Evolutionary conservation across 2,113 vertebrate genomes (phyloP), one percentile per base, ranked within the genome.

Genomic region (Cynocephalus volans): DNA sequence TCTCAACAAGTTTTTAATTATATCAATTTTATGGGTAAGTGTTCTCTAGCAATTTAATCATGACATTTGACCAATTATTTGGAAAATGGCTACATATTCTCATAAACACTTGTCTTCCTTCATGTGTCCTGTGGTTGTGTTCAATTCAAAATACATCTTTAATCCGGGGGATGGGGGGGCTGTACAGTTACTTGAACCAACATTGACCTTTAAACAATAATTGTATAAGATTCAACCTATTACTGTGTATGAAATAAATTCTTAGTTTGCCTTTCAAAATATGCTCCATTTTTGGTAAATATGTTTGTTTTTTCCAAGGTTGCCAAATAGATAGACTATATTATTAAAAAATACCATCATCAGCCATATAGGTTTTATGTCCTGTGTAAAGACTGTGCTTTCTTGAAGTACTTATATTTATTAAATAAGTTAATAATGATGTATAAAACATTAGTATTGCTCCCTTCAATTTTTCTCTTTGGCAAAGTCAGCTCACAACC

Each of bases 211-310:
- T 48, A 89, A 89, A 65, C 15, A 50, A 79, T 54, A 70, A 91
- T 73, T 89, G 77, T 23, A 11, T 48, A 72, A 70, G 45, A 87
- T 62, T 89, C 72, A 62, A 33, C 50, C 62, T 72, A 45, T 79
- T 21, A 79, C 13, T n/a, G 7, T 50, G 3, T 21, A 69, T 58
- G 26, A 92, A 84, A 67, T 54, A 56, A 64, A 90, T 67, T 52
- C 60, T 62, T 67, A 81, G 67, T 64, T 26, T 48, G 65, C 10
- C 64, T 90, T 96, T 79, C 69, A 89, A 93, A 82, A 62, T 41
- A 64, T 13, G 45, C 33, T 65, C n/a, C 14, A 28, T 52, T 80
- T 93, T 94, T 10, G 86, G 58, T 52, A 87, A 92, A 81, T 48
- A 93, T 11, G 41, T 1, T 28, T 62, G 50, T 45, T 79, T 48